phyloP scores from a whole-genome alignment of 1,140 invertebrate species.

The Trigoniulus corallinus region DNA sequence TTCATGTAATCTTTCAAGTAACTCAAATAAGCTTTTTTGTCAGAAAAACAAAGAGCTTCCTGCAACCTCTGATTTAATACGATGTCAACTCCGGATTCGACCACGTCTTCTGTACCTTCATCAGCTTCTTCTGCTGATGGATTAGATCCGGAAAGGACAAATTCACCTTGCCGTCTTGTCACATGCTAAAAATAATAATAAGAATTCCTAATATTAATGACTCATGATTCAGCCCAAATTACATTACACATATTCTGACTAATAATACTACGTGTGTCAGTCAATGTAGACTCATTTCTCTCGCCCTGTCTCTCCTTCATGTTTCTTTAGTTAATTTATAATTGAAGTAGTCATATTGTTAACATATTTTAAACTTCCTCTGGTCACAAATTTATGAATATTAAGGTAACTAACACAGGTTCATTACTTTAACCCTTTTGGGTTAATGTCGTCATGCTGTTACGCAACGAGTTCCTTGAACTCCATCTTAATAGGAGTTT shows the following conservation, averaged over 20 bases:
- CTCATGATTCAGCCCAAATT: conserved; percentile 7
- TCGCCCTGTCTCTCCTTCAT: no score
- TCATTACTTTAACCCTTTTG: no score
- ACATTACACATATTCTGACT: not conserved
- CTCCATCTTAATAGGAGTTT: not conserved
- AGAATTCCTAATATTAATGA: no score
- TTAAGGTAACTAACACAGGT: no score
- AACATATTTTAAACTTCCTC: no score
- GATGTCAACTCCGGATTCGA: conserved; percentile 74
- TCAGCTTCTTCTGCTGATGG: conserved; percentile 80
- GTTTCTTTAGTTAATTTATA: no score
- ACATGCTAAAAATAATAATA: conserved; percentile 43
- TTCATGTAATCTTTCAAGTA: conserved; percentile 97
- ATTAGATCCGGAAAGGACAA: conserved; percentile 69
- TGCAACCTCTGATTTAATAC: conserved; percentile 77
- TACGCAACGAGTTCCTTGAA: not conserved
- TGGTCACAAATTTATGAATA: no score
- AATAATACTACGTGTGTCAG: no score
- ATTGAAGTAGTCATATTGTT: no score
- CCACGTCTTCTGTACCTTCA: conserved; percentile 57
- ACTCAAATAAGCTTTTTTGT: conserved; percentile 51
- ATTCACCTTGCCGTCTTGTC: conserved; percentile 54
- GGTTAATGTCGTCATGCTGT: no score
- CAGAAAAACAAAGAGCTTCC: conserved; percentile 52
- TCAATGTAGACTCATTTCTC: no score